Base-by-base conservation (phyloP, 2,797 vertebrate species). In the Enteromius mattozi region DNA sequence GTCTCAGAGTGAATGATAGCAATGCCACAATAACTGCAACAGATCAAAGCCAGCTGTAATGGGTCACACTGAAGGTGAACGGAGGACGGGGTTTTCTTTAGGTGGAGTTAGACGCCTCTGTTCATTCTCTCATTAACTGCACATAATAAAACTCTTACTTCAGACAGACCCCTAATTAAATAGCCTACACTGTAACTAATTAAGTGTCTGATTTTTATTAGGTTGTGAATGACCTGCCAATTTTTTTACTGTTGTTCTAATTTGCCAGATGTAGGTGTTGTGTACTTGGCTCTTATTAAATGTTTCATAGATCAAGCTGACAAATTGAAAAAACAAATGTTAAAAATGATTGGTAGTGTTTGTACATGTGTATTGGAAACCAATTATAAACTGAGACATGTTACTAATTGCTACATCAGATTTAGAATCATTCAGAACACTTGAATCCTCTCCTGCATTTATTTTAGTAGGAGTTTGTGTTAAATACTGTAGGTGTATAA, bases 91-190 rank as follows among this genome's bases (percentile, higher is more conserved):
- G 83, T 79, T 85, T 49, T 69, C 51, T 12, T 17, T 76, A 37
- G 63, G 69, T 56, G 68, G 65, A 65, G 61, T 54, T 76, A 56
- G 65, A 21, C 12, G 13, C 49, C 24, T 82, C 51, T 40, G 49
- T 63, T 35, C 35, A 74, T 84, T 80, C 51, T 81, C 77, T 85
- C 49, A 83, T 85, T 69, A 85, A 74, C 27, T 40, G 14, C 75
- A 59, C 76, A 83, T 77, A 33, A 79, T 80, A 82, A 40, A 82
- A 70, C 49, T 70, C 61, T 65, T 63, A 33, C 76, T 81, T 42
- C 47, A 83, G 72, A 72, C 54, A 42, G 37, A 77, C 81, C 81
- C 70, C 74, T 88, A 86, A 87, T 88, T 83, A 85, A 81, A 74
- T 74, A 12, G 35, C 65, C 71, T 51, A 9, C 45, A 35, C 77